These are phyloP conservation scores for Gnatocerus cornutus DNA, from an alignment of 2,888 invertebrate genomes.

Conservation along the genomic window DNA sequence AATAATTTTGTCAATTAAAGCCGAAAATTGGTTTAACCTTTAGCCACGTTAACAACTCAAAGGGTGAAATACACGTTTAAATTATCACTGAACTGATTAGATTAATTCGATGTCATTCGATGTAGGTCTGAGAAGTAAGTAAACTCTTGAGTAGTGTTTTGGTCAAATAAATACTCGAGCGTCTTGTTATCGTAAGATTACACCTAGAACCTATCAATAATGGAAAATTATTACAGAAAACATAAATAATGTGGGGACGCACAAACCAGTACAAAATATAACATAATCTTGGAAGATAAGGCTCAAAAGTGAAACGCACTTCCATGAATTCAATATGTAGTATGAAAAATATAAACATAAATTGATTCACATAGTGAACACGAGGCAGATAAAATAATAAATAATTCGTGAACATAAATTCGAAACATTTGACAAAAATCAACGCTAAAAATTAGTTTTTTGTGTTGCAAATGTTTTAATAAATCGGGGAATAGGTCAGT, in stretches of 20 bases:
- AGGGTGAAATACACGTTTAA: slow-evolving; percentile 7
- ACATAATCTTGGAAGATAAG: slow-evolving; percentile 34
- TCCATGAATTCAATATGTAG: slow-evolving; percentile 3
- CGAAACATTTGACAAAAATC: no score
- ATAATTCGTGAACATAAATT: not conserved
- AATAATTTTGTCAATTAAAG: slow-evolving; percentile 34
- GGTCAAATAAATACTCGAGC: slow-evolving; percentile 51
- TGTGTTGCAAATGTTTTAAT: no score
- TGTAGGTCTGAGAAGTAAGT: slow-evolving; percentile 46
- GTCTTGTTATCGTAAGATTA: slow-evolving; percentile 30
- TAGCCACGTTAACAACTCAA: slow-evolving; percentile 11
- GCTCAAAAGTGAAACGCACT: slow-evolving; percentile 38
- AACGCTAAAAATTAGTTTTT: no score
- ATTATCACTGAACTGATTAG: slow-evolving; percentile 33
- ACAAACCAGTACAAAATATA: slow-evolving; percentile 25
- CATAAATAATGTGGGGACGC: slow-evolving; percentile 48
- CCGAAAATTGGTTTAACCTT: slow-evolving; percentile 6
- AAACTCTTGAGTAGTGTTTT: slow-evolving; percentile 47
- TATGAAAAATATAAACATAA: slow-evolving; percentile 8
- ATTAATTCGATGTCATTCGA: slow-evolving; percentile 45
- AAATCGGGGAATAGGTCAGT: no score
- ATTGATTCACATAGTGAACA: not conserved
- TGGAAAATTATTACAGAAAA: slow-evolving; percentile 59
- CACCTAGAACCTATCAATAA: slow-evolving; percentile 57
- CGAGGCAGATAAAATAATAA: slow-evolving; percentile 12